A percentile compares a stretch with the other conserved stretches of the same genome.
These are phyloP conservation scores for Boulengeromyrus knoepffleri DNA, from an alignment of 2,113 vertebrate species.

Conservation along the genomic window DNA sequence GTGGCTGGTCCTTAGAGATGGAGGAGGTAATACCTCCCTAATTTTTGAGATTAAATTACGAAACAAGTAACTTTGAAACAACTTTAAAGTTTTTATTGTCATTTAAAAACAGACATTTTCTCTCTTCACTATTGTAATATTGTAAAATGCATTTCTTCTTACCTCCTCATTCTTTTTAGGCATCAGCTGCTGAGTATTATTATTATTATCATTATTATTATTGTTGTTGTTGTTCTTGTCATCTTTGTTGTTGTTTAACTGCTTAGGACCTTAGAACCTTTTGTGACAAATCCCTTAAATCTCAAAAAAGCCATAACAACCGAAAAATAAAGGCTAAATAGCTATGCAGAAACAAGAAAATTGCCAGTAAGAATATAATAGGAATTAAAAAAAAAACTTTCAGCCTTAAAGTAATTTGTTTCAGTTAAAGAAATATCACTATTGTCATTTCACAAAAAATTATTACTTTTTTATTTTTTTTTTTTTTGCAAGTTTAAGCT, in stretches of 20 bases:
- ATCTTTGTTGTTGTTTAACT: neutral
- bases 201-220: neutral
- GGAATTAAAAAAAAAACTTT: neutral
- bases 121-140: neutral
- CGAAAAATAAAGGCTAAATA: neutral
- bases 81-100: neutral
- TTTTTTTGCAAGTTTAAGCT: neutral
- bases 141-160: neutral
- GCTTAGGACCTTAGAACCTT: neutral
- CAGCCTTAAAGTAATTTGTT: neutral
- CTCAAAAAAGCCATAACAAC: neutral
- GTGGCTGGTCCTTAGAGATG: neutral
- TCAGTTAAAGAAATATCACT: neutral
- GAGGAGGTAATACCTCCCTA: neutral
- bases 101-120: neutral
- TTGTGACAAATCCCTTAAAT: neutral
- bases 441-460: neutral
- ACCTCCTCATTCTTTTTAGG: neutral
- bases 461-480: too few species aligned
- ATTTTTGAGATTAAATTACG: neutral
- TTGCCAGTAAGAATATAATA: neutral
- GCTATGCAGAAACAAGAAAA: neutral
- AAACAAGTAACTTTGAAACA: neutral
- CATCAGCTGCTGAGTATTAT: neutral
- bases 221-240: neutral